A percentile compares a stretch with the other conserved stretches of the same genome.
phyloP scores from a whole-genome alignment of 2,888 invertebrate species.

The Drosophila koepferae region DNA sequence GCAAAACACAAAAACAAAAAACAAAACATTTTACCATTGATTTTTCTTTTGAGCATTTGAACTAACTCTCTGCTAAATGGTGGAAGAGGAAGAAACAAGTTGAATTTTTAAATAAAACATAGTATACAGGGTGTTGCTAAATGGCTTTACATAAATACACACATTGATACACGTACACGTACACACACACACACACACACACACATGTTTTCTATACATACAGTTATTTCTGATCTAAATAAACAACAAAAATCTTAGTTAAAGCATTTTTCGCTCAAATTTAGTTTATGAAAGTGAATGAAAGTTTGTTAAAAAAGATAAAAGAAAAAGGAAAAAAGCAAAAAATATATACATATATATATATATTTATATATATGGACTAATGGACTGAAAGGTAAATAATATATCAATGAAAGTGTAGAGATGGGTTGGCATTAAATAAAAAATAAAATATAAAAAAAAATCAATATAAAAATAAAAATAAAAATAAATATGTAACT shows the following conservation, averaged over 20 bases:
- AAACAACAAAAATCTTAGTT: conserved; percentile 53
- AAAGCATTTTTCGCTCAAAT: conserved; percentile 76
- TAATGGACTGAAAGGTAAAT: conserved; percentile 76
- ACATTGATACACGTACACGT: conserved; percentile 18
- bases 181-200: conserved; percentile 15
- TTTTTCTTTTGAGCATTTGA: conserved; percentile 36
- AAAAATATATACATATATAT: conserved; percentile 24
- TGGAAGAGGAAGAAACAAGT: conserved; percentile 33
- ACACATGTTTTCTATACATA: conserved; percentile 44
- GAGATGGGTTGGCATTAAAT: conserved; percentile 38
- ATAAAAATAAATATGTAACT: conserved; percentile 23
- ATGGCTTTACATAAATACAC: conserved; percentile 56
- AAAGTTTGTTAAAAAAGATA: conserved; percentile 55
- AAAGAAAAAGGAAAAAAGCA: conserved; percentile 15
- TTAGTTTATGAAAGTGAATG: conserved; percentile 62
- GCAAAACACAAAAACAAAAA: conserved; percentile 5
- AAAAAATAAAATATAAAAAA: conserved; percentile 10
- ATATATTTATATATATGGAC: conserved; percentile 44
- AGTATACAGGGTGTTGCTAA: conserved; percentile 78
- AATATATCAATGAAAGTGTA: conserved; percentile 75
- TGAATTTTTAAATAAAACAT: conserved; percentile 47
- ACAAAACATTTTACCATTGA: conserved; percentile 36
- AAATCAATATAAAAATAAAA: conserved; percentile 21
- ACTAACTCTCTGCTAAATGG: conserved; percentile 49
- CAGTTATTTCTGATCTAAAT: conserved; percentile 55